phyloP scores from a whole-genome alignment of 1,140 invertebrate genomes.

The Lerema accius region DNA sequence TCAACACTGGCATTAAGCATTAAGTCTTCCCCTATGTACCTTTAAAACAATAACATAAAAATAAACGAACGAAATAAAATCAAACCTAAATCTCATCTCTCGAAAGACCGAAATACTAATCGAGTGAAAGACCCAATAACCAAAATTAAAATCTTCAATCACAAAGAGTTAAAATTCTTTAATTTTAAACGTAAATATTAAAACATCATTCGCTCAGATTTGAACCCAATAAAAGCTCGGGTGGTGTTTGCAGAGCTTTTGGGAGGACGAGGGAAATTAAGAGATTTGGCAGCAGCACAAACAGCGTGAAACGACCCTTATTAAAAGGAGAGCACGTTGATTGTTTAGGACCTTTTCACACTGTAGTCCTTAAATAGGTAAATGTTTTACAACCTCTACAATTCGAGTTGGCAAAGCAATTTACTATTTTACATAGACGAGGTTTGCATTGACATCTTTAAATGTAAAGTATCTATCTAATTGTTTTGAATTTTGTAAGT shows the following conservation, averaged over 20 bases:
- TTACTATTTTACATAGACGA: neutral
- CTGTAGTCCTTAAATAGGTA: neutral
- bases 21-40: no score
- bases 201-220: constrained; percentile 31
- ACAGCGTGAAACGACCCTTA: constrained; percentile 26
- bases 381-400: neutral
- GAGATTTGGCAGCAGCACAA: constrained; percentile 31
- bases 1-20: no score
- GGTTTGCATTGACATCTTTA: no score
- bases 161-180: no score
- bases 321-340: constrained; percentile 12
- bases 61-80: no score
- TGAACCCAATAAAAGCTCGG: constrained; percentile 29
- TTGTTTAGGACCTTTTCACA: constrained; percentile 13
- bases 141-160: no score
- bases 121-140: no score
- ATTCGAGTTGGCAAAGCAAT: neutral
- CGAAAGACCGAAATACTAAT: no score
- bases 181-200: constrained; percentile 7
- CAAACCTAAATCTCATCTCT: no score
- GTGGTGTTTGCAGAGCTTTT: constrained; percentile 29
- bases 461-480: no score
- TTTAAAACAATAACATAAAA: no score
- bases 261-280: constrained; percentile 29
- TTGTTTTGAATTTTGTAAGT: no score